Conservation (phyloP, 2,888 invertebrate genomes). For the Dicranocentrus wangi region DNA sequence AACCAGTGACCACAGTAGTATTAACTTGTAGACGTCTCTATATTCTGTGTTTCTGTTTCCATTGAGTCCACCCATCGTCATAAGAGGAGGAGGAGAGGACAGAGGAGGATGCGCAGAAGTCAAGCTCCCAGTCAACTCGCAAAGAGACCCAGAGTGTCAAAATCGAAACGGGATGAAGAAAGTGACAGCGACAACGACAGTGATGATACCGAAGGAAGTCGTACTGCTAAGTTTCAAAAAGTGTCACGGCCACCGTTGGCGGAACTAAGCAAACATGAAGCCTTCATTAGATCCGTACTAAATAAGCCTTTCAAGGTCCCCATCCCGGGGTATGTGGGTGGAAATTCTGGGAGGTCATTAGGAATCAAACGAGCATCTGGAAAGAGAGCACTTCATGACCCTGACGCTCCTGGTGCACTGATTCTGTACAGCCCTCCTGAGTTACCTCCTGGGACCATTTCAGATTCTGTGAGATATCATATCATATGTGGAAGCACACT, state of each 20-base stretch:
- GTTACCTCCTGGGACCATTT: constrained; percentile 79
- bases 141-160: constrained; percentile 60
- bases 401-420: constrained; percentile 91
- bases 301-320: constrained; percentile 93
- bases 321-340: constrained; percentile 88
- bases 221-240: neutral
- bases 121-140: constrained; percentile 70
- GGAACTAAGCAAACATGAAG: constrained; percentile 79
- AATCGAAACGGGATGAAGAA: neutral
- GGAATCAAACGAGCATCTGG: constrained; percentile 83
- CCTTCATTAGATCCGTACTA: constrained; percentile 84
- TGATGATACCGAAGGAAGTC: constrained; percentile 10
- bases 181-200: neutral
- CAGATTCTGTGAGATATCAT: constrained; percentile 7
- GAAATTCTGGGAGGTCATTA: constrained; percentile 83
- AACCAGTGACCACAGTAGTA: too few relatives aligned
- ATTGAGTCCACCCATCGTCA: too few relatives aligned
- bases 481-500: neutral
- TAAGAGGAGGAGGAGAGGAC: too few relatives aligned
- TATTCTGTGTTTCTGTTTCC: too few relatives aligned
- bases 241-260: constrained; percentile 50
- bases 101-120: constrained; percentile 72
- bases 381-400: constrained; percentile 88
- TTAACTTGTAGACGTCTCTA: too few relatives aligned
- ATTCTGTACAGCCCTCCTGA: constrained; percentile 90